Evolutionary conservation across 2,797 vertebrate genomes (phyloP), one percentile per base, ranked within the genome.

Genomic region (Syngnathus rostellatus): DNA sequence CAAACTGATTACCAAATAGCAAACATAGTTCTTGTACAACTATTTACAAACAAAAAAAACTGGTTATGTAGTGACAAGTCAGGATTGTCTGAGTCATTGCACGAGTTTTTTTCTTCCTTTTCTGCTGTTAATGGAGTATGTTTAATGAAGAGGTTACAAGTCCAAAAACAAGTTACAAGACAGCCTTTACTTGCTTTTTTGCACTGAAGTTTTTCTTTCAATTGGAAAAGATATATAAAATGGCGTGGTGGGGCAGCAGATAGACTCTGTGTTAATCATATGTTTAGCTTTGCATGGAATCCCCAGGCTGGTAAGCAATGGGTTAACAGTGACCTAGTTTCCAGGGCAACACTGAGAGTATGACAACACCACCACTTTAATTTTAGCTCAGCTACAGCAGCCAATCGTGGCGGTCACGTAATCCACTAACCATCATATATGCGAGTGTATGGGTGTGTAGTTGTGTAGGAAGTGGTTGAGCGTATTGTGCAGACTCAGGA

Each of bases 311-410:
- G 61, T 66, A 66, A 19, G 63, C 77, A 67, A 89, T 78, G 87
- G 85, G 87, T 92, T 91, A 91, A 90, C 46, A 1, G 69, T 89
- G 89, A 91, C 90, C 89, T 85, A 89, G 86, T 89, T 92, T 91
- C 86, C 82, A 79, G 87, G 82, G 89, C 83, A 88, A 91, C 87
- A 82, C 72, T 86, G 83, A 88, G 83, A 86, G 83, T 87, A 82
- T 84, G 77, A 81, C 90, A 90, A 90, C 88, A 88, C 91, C 87
- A 89, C 77, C 53, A 77, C 70, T 86, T 84, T 89, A 89, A 90
- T 87, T 89, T 90, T 88, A 91, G 85, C 80, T 78, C 68, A 58
- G 51, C 75, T 81, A 81, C 75, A 63, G 72, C 80, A 73, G 81
- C 82, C 69, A 70, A 77, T 31, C 31, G 31, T 70, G 74, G 75